Base-by-base conservation (phyloP, 2,888 invertebrate species). In the Pantelozetes paolii region DNA sequence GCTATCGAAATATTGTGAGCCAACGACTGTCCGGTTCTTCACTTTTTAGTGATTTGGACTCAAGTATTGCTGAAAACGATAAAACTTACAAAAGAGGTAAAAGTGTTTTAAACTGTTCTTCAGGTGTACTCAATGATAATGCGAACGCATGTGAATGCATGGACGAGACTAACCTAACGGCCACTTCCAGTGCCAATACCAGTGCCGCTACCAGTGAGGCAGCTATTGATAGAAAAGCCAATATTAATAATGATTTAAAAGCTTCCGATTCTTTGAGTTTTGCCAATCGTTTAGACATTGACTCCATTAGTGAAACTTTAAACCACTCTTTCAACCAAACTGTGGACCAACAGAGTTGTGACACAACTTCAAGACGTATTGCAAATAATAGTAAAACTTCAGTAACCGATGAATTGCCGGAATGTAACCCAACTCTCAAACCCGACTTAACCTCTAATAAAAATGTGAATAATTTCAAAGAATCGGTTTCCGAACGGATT, bases 401-500 rank as follows among this genome's bases (percentile, higher is more conserved):
- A 23, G 62, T 64, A 36, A 64, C 69, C 26, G 40, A 69, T 45
- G 69, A 28, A 15, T 69, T 69, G 26, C 69, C 26, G 23, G 42
- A 69, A 69, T 42, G 45, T 69, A 69, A 45, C 15, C 45, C 69
- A 26, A 45, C 42, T 69, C 26, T 69, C 28, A 69, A 45, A 42
- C 26, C 15, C n/a, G 40, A 69, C 26, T 26, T 45, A 69, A 45
- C 69, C 1, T 23, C 69, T 69, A 69, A 42, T 69, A 69, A 67
- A 23, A 67, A n/a, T 42, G 69, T 45, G 45, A 69, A 42, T n/a
- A n/a, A n/a, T 69, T 69, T 40, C 18, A 45, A 69, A 42, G 91
- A 91, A 80, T 91, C 91, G 75, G 88, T 94, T 57, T 89, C 89
- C 71, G 94, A 94, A 80, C 86, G 94, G 79, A 94, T 94, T 79